Percentiles rank a stretch among this genome's conserved stretches.
These are phyloP conservation scores for Caenorhabditis afra DNA, from an alignment of 2,888 invertebrate species.

Conservation along the genomic window DNA sequence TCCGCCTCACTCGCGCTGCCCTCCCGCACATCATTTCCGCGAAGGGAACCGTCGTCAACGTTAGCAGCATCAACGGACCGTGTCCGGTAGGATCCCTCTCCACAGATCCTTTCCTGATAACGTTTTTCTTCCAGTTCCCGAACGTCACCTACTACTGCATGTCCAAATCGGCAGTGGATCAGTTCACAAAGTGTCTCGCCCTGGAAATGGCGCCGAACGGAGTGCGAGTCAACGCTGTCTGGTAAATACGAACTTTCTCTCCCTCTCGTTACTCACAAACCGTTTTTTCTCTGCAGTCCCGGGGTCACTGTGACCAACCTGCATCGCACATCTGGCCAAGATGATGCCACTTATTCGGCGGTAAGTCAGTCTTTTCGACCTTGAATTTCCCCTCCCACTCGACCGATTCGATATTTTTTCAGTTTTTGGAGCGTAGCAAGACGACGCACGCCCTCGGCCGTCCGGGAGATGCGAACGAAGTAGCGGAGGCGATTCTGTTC, in stretches of 20 bases:
- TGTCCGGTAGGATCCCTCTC: constrained; percentile 83
- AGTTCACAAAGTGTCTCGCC: constrained; percentile 92
- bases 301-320: constrained; percentile 93
- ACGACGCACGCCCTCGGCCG: constrained; percentile 90
- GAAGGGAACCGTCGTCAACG: constrained; percentile 91
- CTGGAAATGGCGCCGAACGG: constrained; percentile 84
- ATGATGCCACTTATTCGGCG: constrained; percentile 87
- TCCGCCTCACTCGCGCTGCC: constrained; percentile 75
- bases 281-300: constrained; percentile 83
- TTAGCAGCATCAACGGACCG: constrained; percentile 92
- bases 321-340: constrained; percentile 91
- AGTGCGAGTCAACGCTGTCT: constrained; percentile 92
- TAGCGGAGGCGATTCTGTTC: constrained; percentile 90
- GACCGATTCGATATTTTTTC: constrained; percentile 79
- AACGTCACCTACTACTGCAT: constrained; percentile 90
- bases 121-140: constrained; percentile 84
- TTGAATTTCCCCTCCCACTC: constrained; percentile 18
- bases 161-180: constrained; percentile 94
- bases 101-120: background rate
- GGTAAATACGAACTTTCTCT: constrained; percentile 81
- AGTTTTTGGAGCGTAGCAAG: constrained; percentile 89
- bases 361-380: constrained; percentile 71
- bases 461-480: constrained; percentile 71
- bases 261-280: background rate
- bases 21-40: constrained; percentile 76